Evolutionary conservation across 2,113 vertebrate genomes (phyloP).

Genomic region (Typhlomys cinereus): DNA sequence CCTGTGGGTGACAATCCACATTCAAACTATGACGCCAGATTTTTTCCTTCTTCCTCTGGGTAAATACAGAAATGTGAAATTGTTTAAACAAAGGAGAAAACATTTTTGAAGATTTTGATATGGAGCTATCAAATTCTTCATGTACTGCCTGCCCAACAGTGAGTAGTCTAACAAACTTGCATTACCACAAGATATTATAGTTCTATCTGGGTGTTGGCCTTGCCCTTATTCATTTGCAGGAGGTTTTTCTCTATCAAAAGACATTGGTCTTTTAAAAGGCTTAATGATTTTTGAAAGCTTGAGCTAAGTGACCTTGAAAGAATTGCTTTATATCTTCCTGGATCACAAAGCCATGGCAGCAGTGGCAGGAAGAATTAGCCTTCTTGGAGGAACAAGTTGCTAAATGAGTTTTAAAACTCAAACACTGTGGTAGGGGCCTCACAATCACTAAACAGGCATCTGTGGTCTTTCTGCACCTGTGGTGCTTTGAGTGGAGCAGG

Average conservation of each 20-base stretch:
- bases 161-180: not conserved
- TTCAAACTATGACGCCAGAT: too few species aligned
- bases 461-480: not conserved
- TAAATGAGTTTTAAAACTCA: constrained; percentile 53
- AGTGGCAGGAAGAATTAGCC: not conserved
- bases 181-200: not conserved
- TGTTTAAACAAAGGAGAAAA: not conserved
- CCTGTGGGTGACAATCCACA: too few species aligned
- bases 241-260: constrained; percentile 5
- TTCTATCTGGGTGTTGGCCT: not conserved
- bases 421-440: not conserved
- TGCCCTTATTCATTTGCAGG: constrained; percentile 13
- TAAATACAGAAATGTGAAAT: not conserved
- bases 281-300: constrained; percentile 43
- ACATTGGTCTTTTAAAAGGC: not conserved
- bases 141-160: not conserved
- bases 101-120: constrained; percentile 9
- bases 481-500: constrained; percentile 32
- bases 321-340: constrained; percentile 37
- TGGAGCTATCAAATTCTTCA: constrained; percentile 7
- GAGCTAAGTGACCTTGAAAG: constrained; percentile 44
- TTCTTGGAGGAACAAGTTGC: constrained; percentile 45
- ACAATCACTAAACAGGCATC: not conserved
- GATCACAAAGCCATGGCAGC: not conserved
- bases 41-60: not conserved